Evolutionary conservation across 64 coral and sea anemone genomes (phyloP).

Genomic region (Montipora cactus): DNA sequence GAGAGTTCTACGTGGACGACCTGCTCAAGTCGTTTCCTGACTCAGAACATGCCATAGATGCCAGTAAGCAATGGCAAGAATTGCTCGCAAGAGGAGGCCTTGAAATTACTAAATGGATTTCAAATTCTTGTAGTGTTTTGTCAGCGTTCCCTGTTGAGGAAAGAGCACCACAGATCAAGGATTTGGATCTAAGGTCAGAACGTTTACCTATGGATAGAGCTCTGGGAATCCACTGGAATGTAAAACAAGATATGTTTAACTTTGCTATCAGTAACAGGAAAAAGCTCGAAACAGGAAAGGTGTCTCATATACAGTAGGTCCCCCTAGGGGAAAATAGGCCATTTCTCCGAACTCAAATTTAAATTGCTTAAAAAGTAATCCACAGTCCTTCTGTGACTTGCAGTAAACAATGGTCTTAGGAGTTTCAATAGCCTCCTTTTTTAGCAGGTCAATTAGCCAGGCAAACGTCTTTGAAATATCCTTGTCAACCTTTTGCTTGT

Average conservation of each 20-base stretch:
- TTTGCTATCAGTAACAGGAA: background rate
- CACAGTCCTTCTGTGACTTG: conserved; percentile 76
- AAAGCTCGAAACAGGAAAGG: background rate
- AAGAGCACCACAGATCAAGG: conserved; percentile 56
- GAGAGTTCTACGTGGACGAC: conserved; percentile 84
- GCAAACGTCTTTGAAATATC: background rate
- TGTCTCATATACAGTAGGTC: background rate
- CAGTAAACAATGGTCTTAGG: conserved; percentile 57
- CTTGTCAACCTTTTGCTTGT: conserved; percentile 21
- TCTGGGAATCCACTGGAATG: conserved; percentile 65
- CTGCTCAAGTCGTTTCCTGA: conserved; percentile 40
- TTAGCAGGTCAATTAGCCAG: background rate
- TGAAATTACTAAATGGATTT: conserved; percentile 56
- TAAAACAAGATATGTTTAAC: conserved; percentile 38
- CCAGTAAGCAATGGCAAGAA: background rate
- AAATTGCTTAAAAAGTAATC: conserved; percentile 27
- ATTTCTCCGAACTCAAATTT: conserved; percentile 26
- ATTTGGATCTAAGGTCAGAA: conserved; percentile 59
- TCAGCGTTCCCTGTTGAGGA: conserved; percentile 57
- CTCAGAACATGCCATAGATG: background rate
- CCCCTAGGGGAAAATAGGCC: background rate
- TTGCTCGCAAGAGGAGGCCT: conserved; percentile 38
- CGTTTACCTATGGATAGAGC: conserved; percentile 63
- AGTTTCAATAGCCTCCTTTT: background rate
- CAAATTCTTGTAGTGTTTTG: conserved; percentile 38